Percentiles rank a stretch among this genome's conserved stretches.
phyloP scores from a whole-genome alignment of 2,888 invertebrate species.

The Xylocampa areola region DNA sequence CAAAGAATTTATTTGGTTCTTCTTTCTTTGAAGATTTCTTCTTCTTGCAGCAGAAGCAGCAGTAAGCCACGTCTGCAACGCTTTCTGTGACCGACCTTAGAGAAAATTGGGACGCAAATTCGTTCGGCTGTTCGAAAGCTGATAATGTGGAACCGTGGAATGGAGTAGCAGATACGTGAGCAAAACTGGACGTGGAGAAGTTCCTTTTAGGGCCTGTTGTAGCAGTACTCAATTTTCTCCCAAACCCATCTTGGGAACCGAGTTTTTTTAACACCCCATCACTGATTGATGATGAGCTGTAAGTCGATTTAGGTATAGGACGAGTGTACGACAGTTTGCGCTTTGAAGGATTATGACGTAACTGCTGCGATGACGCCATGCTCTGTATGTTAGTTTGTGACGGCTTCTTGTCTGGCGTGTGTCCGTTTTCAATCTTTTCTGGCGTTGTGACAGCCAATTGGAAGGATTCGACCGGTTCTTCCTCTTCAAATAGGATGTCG shows the following conservation, averaged over 20 bases:
- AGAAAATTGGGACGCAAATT: conserved; percentile 94
- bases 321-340: conserved; percentile 78
- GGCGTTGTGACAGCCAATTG: conserved; percentile 59
- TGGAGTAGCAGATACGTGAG: conserved; percentile 93
- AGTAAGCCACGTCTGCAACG: conserved; percentile 85
- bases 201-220: conserved; percentile 89
- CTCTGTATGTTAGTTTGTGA: conserved; percentile 60
- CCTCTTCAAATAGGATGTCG: conserved; percentile 83
- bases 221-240: conserved; percentile 74
- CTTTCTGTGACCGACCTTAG: conserved; percentile 91
- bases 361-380: conserved; percentile 64
- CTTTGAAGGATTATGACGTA: conserved; percentile 77
- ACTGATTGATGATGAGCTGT: conserved; percentile 90
- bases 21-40: conserved; percentile 70
- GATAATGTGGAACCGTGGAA: conserved; percentile 96
- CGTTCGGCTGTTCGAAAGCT: conserved; percentile 93
- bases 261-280: conserved; percentile 86
- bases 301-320: conserved; percentile 74
- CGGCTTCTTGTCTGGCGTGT: conserved; percentile 51
- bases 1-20: conserved; percentile 92
- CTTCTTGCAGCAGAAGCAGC: conserved; percentile 81
- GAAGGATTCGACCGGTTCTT: conserved; percentile 75
- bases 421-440: conserved; percentile 63
- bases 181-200: conserved; percentile 94
- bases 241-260: conserved; percentile 79